Evolutionary conservation across 1,140 invertebrate species (phyloP).

Genomic region (Chionoecetes opilio): DNA sequence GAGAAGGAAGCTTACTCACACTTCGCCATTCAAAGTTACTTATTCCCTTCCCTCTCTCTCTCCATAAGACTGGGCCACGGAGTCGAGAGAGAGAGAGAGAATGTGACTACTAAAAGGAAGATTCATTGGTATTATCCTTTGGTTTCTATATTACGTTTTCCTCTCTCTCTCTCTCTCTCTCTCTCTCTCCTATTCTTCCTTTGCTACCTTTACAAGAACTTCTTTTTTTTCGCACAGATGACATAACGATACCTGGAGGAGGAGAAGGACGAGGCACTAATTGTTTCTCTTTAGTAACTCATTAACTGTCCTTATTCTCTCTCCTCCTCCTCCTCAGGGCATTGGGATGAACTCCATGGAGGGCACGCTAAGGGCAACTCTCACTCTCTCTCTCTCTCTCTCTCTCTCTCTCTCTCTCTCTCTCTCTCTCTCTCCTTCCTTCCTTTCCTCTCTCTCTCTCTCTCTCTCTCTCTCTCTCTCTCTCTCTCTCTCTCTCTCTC

Average conservation of each 20-base stretch:
- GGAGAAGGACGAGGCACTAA: no score
- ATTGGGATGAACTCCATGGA: background rate
- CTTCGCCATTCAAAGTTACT: background rate
- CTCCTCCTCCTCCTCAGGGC: background rate
- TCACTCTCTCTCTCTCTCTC: slow-evolving; percentile 56
- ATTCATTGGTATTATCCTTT: background rate
- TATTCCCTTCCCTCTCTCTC: background rate
- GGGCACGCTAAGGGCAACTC: background rate
- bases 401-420: slow-evolving; percentile 57
- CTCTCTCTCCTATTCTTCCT: background rate
- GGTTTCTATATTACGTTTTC: background rate
- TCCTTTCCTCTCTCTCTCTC: no score
- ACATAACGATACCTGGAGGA: no score
- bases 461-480: background rate
- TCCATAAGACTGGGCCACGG: background rate
- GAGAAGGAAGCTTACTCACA: background rate
- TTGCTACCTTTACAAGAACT: no score
- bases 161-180: background rate
- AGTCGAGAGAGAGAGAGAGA: slow-evolving; percentile 3
- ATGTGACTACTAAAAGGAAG: background rate
- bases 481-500: slow-evolving; percentile 34
- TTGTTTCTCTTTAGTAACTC: no score
- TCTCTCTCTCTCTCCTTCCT: slow-evolving; percentile 50
- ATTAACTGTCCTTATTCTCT: background rate
- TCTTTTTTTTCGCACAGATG: no score